phyloP scores from a whole-genome alignment of 2,797 vertebrate species.

The Darevskia mixta region DNA sequence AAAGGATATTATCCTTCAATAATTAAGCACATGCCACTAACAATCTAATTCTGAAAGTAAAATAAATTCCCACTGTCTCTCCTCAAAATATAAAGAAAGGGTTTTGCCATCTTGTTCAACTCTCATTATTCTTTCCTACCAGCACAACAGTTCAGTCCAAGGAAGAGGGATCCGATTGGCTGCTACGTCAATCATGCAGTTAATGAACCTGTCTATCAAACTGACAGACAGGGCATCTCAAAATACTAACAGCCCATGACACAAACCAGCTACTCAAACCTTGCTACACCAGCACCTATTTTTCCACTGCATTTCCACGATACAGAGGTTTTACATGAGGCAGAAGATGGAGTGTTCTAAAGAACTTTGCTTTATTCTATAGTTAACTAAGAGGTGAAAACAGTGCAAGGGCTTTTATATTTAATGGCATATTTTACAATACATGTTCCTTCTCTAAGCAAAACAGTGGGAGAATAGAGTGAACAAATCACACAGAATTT shows the following conservation, averaged over 20 bases:
- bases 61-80: not conserved
- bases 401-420: not conserved
- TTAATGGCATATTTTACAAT: not conserved
- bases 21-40: not conserved
- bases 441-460: constrained; percentile 18
- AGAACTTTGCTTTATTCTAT: not conserved
- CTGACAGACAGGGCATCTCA: not conserved
- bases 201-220: not conserved
- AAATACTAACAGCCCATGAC: not conserved
- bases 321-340: rapidly evolving
- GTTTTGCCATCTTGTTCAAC: not conserved
- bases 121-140: not conserved
- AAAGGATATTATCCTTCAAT: not conserved
- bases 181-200: not conserved
- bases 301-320: not conserved
- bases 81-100: not conserved
- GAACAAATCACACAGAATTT: not conserved
- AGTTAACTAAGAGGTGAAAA: not conserved
- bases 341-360: not conserved
- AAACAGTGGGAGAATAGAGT: constrained; percentile 11
- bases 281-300: not conserved
- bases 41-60: not conserved
- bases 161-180: not conserved
- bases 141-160: not conserved
- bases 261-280: not conserved